These are phyloP conservation scores for Aphyosemion australe DNA, from an alignment of 2,113 vertebrate genomes.

Conservation along the genomic window DNA sequence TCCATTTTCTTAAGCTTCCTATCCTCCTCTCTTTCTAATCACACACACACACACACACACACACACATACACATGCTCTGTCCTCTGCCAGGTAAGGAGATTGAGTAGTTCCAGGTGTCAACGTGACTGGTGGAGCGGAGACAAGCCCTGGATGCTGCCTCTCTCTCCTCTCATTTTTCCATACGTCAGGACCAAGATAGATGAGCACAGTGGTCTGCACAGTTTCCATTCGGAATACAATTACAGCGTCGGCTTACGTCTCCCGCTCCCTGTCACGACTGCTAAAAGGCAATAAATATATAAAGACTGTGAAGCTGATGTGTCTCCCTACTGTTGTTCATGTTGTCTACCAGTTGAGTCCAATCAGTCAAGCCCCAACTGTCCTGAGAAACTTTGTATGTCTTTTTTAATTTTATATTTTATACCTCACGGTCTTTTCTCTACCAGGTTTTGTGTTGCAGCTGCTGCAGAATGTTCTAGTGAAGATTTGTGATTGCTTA, in stretches of 20 bases:
- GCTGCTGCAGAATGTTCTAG: too few species aligned
- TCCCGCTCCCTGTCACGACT: conserved; percentile 6
- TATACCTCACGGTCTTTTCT: too few species aligned
- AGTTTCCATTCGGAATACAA: conserved; percentile 37
- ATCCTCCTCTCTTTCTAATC: conserved; percentile 19
- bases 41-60: conserved; percentile 1
- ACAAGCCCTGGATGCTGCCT: conserved; percentile 30
- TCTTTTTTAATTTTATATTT: too few species aligned
- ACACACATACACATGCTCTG: conserved; percentile 2
- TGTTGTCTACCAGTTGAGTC: neutral
- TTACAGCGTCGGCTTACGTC: conserved; percentile 22
- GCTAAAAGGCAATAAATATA: conserved; percentile 10
- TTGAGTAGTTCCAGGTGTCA: conserved; percentile 57
- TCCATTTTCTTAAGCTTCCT: conserved; percentile 38
- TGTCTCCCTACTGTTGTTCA: neutral
- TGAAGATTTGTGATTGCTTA: too few species aligned
- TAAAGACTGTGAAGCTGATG: too few species aligned
- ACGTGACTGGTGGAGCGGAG: conserved; percentile 43
- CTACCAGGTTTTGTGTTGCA: too few species aligned
- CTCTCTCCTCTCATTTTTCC: conserved; percentile 44
- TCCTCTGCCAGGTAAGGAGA: conserved; percentile 56
- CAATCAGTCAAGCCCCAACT: neutral
- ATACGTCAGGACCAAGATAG: conserved; percentile 45
- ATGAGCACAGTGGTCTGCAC: conserved; percentile 28
- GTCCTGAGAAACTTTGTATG: too few species aligned